A percentile compares a stretch with the other conserved stretches of the same genome.
Conservation (phyloP, 1,140 invertebrate genomes). For the Neoseiulus cucumeris region DNA sequence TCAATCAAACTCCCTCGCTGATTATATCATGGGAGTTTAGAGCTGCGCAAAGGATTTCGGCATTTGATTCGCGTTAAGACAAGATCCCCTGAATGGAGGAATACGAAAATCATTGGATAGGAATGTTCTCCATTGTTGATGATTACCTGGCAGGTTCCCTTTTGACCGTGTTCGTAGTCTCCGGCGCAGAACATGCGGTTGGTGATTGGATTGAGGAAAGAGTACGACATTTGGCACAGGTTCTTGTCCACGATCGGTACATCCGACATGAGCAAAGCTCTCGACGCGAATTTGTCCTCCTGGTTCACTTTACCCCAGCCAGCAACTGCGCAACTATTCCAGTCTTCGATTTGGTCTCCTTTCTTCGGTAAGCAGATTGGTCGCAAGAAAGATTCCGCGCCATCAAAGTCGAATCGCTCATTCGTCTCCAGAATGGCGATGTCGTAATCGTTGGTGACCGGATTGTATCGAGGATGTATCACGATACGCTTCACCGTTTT, state of each 20-base stretch:
- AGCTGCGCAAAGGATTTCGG: no score
- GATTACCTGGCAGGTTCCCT: neutral
- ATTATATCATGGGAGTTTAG: no score
- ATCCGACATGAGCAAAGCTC: neutral
- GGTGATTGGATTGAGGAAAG: neutral
- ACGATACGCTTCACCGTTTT: neutral
- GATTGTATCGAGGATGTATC: neutral
- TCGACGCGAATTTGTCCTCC: neutral
- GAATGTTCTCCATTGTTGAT: no score
- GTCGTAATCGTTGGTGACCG: neutral
- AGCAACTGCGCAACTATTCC: neutral
- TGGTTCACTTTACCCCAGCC: neutral
- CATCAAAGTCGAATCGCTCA: neutral
- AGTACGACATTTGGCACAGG: neutral
- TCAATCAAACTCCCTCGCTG: neutral
- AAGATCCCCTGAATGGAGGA: no score
- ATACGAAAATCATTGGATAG: no score
- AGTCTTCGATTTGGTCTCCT: neutral
- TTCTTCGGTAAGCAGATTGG: neutral
- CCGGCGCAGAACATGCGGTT: slow-evolving; percentile 1
- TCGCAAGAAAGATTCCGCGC: neutral
- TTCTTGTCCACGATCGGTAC: neutral
- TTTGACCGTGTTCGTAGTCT: neutral
- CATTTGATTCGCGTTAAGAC: no score
- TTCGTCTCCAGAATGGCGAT: neutral